Conservation (phyloP, 2,113 vertebrate species). For the Nothocercus julius region DNA sequence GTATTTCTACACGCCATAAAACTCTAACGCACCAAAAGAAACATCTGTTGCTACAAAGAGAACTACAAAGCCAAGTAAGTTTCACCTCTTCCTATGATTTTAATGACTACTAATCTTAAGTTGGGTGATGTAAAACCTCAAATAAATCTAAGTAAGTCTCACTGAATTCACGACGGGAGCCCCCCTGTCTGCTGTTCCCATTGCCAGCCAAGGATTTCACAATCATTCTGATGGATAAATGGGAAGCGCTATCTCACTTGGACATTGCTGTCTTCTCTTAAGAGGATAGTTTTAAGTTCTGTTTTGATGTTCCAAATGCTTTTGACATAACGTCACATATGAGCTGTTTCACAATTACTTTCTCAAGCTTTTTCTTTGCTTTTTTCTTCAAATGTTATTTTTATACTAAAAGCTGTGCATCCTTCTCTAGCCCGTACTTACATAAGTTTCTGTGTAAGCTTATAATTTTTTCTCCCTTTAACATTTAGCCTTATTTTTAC, state of each 20-base stretch:
- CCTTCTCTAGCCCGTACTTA: background rate
- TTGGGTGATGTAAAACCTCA: conserved; percentile 7
- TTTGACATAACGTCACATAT: conserved; percentile 5
- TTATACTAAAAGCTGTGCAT: background rate
- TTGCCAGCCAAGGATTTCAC: background rate
- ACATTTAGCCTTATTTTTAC: background rate
- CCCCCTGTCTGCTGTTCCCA: background rate
- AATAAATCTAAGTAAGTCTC: conserved; percentile 37
- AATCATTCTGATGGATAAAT: background rate
- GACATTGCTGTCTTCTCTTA: background rate
- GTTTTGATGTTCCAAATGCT: background rate
- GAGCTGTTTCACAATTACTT: background rate
- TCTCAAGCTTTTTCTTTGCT: background rate
- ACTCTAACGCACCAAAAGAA: background rate
- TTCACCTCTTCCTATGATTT: background rate
- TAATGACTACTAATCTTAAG: conserved; percentile 4
- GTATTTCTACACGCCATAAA: background rate
- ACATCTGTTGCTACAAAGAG: background rate
- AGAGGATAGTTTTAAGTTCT: background rate
- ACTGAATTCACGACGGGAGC: background rate
- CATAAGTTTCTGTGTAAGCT: background rate
- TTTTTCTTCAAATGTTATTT: background rate
- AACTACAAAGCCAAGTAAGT: conserved; percentile 18
- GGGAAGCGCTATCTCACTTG: conserved; percentile 12
- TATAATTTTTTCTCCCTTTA: background rate